Evolutionary conservation across 2,888 invertebrate genomes (phyloP).

Genomic region (Drosophila lacicola): DNA sequence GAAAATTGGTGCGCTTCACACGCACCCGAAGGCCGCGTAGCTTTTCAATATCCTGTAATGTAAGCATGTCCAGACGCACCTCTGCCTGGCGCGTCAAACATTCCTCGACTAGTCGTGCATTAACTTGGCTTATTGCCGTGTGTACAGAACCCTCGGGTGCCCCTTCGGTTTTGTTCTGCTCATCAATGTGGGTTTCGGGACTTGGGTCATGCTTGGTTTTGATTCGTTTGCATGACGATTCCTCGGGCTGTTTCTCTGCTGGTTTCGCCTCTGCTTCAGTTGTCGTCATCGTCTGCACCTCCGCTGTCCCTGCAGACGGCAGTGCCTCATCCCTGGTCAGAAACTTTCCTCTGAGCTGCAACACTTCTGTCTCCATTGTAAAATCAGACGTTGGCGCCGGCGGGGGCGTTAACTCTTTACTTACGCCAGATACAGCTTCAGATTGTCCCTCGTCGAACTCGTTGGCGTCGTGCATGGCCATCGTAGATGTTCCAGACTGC

Average conservation of each 20-base stretch:
- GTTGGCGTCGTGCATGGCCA: constrained; percentile 55
- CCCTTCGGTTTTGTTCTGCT: too few species aligned
- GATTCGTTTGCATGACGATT: neutral
- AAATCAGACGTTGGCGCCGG: constrained; percentile 44
- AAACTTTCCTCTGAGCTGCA: constrained; percentile 36
- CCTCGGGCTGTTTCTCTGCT: neutral
- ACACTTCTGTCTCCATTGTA: constrained; percentile 50
- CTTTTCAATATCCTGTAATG: constrained; percentile 45
- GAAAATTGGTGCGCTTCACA: constrained; percentile 60
- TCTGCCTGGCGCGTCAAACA: constrained; percentile 47
- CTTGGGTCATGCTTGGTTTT: neutral
- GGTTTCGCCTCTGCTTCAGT: neutral
- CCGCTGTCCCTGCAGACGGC: constrained; percentile 1
- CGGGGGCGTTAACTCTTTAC: constrained; percentile 54
- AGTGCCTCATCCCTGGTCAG: neutral
- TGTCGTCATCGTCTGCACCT: constrained; percentile 4
- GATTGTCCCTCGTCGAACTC: constrained; percentile 47
- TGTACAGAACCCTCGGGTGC: too few species aligned
- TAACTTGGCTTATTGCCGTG: neutral
- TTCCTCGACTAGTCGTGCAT: constrained; percentile 46
- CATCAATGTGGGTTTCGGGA: neutral
- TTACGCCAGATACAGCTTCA: constrained; percentile 31
- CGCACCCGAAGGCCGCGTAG: constrained; percentile 63
- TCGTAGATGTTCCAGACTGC: constrained; percentile 60
- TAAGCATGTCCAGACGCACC: constrained; percentile 49